phyloP scores from a whole-genome alignment of 2,888 invertebrate species.

The Esperia sulphurella region DNA sequence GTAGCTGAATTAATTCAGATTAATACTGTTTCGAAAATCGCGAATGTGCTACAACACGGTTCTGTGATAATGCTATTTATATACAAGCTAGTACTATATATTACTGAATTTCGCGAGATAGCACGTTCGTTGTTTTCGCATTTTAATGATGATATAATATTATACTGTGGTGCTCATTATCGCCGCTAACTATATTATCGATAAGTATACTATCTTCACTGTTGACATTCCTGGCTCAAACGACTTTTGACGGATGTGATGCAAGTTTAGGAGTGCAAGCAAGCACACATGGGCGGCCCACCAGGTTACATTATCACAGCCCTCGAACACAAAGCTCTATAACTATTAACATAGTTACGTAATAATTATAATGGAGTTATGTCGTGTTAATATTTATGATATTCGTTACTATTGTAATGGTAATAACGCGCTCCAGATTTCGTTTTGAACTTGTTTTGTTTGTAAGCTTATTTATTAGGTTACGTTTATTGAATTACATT shows the following conservation, averaged over 20 bases:
- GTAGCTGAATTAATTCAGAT: too few species aligned
- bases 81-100: too few species aligned
- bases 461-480: background rate
- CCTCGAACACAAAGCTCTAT: constrained; percentile 19
- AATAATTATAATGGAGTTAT: constrained; percentile 10
- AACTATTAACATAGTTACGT: constrained; percentile 22
- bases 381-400: constrained; percentile 11
- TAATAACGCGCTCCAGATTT: constrained; percentile 4
- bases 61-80: too few species aligned
- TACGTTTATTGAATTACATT: constrained; percentile 1
- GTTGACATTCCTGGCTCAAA: background rate
- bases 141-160: too few species aligned
- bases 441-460: constrained; percentile 4
- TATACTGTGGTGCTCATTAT: too few species aligned
- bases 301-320: background rate
- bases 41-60: too few species aligned
- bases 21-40: too few species aligned
- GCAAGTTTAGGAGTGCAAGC: constrained; percentile 17
- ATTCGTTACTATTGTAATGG: constrained; percentile 16
- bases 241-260: constrained; percentile 22
- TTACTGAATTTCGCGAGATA: too few species aligned
- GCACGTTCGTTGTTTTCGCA: too few species aligned
- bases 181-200: too few species aligned
- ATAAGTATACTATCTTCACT: background rate
- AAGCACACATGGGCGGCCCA: constrained; percentile 19